Base-by-base conservation (phyloP, 2,113 vertebrate genomes). In the Brienomyrus longianalis region DNA sequence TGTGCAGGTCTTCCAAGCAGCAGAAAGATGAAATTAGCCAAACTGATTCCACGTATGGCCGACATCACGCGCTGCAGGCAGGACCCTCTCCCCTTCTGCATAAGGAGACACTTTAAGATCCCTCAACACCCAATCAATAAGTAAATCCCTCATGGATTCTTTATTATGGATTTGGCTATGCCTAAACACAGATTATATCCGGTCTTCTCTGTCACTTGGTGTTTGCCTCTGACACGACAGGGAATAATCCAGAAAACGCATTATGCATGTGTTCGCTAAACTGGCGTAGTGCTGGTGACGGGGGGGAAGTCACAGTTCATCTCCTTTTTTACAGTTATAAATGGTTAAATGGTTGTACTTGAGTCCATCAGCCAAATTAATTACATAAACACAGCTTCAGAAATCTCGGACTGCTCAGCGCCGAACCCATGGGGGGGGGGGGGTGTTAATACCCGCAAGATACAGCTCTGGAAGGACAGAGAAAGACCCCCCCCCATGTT, bases 261-360 rank as follows among this genome's bases (percentile, higher is more conserved):
- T 94, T 93, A 93, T 94, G 92, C 91, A 92, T 93, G 93, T 93
- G 90, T 91, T 90, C 87, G 66, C 91, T 93, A 92, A 93, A 93
- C 93, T 92, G 90, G 94, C 93, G 43, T 83, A 21, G 43, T 83
- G 43, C 17, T 47, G 80, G 80, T 83, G 39, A 39, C 2, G 7
- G 39, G 77, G 77, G 43, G 13, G 21, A 43, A 86, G 66, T 9
- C 39, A 45, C 93, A 92, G 91, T 95, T 94, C 93, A 93, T 95
- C 94, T 94, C 80, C 94, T 95, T n/a, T 93, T 94, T 94, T 94
- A 94, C 92, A 92, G 93, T 95, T 94, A 94, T 92, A 94, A 95
- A 95, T 95, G 92, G 93, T 94, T 93, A 94, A 94, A 94, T 95
- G 92, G 93, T 94, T 93, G 93, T 91, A 94, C 94, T 95, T 93